These are phyloP conservation scores for Orgyia antiqua DNA, from an alignment of 2,888 invertebrate genomes.

Conservation along the genomic window DNA sequence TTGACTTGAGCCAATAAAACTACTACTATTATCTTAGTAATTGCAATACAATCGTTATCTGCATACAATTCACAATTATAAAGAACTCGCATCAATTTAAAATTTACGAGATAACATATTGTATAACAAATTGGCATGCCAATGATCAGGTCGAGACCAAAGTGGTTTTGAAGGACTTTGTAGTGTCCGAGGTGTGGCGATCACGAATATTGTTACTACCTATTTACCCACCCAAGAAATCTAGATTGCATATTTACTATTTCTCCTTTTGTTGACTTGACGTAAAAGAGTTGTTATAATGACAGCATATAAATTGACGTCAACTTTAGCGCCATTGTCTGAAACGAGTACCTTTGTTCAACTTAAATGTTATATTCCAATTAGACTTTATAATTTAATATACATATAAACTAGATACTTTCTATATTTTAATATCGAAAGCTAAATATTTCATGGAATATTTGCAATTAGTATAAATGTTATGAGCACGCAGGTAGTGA, in stretches of 20 bases:
- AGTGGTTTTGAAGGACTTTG: constrained; percentile 59
- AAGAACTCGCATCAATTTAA: constrained; percentile 32
- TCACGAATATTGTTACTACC: constrained; percentile 51
- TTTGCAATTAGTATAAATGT: constrained; percentile 19
- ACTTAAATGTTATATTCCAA: constrained; percentile 15
- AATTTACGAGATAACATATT: constrained; percentile 56
- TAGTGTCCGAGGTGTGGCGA: constrained; percentile 59
- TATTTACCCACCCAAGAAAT: constrained; percentile 31
- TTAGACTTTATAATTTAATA: constrained; percentile 6
- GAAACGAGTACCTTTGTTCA: constrained; percentile 7
- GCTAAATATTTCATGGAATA: constrained; percentile 19
- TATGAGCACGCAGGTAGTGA: constrained; percentile 19
- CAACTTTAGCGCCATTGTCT: constrained; percentile 22
- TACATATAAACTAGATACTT: too few relatives aligned
- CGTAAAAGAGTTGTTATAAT: constrained; percentile 28
- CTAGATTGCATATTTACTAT: constrained; percentile 46
- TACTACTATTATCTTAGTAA: too few relatives aligned
- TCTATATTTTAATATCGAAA: constrained; percentile 11
- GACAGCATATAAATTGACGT: constrained; percentile 30
- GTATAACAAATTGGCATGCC: constrained; percentile 61
- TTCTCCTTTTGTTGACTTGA: constrained; percentile 45
- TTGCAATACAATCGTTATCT: too few relatives aligned
- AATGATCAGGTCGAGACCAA: constrained; percentile 45
- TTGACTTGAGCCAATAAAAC: too few relatives aligned
- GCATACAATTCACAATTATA: too few relatives aligned